phyloP scores from a whole-genome alignment of 64 coral and sea anemone species.

The Stichodactyla helianthus region DNA sequence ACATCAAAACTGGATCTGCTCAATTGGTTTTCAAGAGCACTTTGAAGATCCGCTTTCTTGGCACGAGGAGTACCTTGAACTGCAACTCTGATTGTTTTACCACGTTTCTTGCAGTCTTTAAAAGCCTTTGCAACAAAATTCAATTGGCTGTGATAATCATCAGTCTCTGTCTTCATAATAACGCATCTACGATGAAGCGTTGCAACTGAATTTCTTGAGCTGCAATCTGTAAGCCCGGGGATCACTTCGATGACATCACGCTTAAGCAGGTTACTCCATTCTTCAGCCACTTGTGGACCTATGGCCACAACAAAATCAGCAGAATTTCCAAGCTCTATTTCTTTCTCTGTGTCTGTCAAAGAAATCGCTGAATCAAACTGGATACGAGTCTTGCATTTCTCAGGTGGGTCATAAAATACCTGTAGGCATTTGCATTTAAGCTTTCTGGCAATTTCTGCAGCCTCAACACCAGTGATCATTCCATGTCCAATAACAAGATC shows the following conservation, averaged over 20 bases:
- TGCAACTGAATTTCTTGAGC: conserved; percentile 25
- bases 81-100: conserved; percentile 18
- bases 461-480: conserved; percentile 45
- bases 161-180: conserved; percentile 5
- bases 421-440: conserved; percentile 41
- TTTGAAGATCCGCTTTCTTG: neutral
- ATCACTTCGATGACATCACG: conserved; percentile 46
- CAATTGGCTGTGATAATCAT: neutral
- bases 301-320: conserved; percentile 65
- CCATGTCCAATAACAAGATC: conserved; percentile 71
- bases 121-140: conserved; percentile 24
- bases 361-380: neutral
- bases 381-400: neutral
- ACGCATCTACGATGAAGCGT: conserved; percentile 43
- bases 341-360: neutral
- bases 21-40: neutral
- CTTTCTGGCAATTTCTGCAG: conserved; percentile 42
- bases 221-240: conserved; percentile 36
- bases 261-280: conserved; percentile 53
- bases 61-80: conserved; percentile 29
- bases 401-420: conserved; percentile 33
- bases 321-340: neutral
- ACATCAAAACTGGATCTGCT: neutral
- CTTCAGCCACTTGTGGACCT: conserved; percentile 32
- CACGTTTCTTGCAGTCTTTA: neutral